Evolutionary conservation across 2,797 vertebrate genomes (phyloP).

Genomic region (Helarctos malayanus): DNA sequence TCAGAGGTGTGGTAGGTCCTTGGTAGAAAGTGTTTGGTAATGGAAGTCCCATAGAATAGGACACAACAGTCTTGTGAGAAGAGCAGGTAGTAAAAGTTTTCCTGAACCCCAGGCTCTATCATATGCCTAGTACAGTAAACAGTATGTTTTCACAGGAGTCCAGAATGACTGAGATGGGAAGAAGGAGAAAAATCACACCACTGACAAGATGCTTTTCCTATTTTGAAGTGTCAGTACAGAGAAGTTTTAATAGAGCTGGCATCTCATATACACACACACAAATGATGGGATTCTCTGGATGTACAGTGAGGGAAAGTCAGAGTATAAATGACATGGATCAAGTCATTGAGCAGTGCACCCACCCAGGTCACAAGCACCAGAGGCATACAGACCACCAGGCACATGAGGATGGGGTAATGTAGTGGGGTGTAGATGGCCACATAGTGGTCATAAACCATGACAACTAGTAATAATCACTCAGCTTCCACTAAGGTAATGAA

Average conservation of each 20-base stretch:
- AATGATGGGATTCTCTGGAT: neutral
- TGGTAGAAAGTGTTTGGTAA: neutral
- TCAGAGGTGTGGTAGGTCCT: neutral
- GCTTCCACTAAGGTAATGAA: neutral
- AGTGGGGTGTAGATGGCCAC: neutral
- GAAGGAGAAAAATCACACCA: neutral
- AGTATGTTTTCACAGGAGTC: neutral
- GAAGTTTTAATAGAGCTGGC: neutral
- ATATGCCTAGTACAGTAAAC: neutral
- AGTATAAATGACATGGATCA: neutral
- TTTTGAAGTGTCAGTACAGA: neutral
- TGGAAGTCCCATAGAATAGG: neutral
- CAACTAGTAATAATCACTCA: neutral
- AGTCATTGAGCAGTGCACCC: neutral
- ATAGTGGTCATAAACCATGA: neutral
- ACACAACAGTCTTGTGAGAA: neutral
- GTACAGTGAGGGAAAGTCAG: neutral
- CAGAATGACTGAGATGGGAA: neutral
- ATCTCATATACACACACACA: neutral
- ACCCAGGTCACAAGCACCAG: neutral
- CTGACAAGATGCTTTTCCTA: neutral
- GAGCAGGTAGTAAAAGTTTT: neutral
- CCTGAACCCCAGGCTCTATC: neutral
- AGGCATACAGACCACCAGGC: neutral
- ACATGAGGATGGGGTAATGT: neutral